These are phyloP conservation scores for Acrobasis consociella DNA, from an alignment of 2,888 invertebrate genomes.

Conservation along the genomic window DNA sequence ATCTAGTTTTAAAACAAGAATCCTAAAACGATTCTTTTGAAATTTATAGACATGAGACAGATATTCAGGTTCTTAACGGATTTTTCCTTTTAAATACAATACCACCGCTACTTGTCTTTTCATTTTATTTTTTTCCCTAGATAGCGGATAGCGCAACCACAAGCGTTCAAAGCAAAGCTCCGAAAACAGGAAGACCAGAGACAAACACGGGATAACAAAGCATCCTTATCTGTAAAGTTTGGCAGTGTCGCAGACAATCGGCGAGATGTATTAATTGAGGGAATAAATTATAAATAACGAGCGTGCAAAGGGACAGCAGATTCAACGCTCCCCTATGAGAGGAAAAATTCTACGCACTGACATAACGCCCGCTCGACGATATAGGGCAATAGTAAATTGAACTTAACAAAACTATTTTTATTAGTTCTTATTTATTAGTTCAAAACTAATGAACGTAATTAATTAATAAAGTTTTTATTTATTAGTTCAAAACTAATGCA, in stretches of 20 bases:
- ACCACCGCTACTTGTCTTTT: no score
- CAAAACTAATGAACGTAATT: no score
- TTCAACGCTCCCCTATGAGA: slow-evolving; percentile 35
- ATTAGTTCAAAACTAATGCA: no score
- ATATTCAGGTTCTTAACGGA: no score
- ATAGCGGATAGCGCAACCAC: neutral
- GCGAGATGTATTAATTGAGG: slow-evolving; percentile 66
- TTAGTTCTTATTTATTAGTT: no score
- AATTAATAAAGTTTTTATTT: no score
- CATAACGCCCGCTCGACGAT: slow-evolving; percentile 2
- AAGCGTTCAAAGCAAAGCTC: neutral
- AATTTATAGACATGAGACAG: no score
- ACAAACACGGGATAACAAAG: slow-evolving; percentile 13
- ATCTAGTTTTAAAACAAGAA: no score
- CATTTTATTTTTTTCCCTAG: no score
- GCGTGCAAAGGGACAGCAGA: slow-evolving; percentile 25
- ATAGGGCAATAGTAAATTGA: neutral
- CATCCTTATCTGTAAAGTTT: slow-evolving; percentile 20
- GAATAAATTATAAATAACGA: slow-evolving; percentile 72
- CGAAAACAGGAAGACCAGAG: slow-evolving; percentile 11
- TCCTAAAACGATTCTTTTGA: no score
- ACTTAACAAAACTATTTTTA: no score
- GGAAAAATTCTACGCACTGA: slow-evolving; percentile 33
- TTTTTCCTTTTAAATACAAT: no score
- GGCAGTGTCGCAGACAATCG: slow-evolving; percentile 46